Conservation (phyloP, 2,797 vertebrate species). For the Galaxias olidus region DNA sequence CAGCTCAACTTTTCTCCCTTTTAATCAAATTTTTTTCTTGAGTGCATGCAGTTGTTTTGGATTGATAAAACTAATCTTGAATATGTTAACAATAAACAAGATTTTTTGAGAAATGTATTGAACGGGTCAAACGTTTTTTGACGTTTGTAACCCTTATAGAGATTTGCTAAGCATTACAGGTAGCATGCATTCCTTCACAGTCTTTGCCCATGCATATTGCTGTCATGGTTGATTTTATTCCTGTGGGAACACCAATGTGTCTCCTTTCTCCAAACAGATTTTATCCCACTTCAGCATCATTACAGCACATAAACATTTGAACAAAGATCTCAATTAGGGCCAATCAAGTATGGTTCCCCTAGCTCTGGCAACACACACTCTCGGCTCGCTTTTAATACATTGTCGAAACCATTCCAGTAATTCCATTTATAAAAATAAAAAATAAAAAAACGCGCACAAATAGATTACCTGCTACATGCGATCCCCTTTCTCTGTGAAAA, state of each 20-base stretch:
- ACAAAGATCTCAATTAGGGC: conserved; percentile 61
- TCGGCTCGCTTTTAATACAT: conserved; percentile 65
- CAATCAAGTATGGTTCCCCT: conserved; percentile 55
- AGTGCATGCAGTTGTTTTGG: neutral
- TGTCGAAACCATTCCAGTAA: conserved; percentile 69
- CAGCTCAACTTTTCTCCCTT: no score
- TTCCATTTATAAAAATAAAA: conserved; percentile 69
- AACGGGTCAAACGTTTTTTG: no score
- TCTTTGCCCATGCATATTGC: no score
- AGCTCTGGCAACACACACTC: conserved; percentile 34
- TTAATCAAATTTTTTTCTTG: no score
- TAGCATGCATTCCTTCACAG: no score
- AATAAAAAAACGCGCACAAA: conserved; percentile 72
- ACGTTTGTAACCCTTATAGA: no score
- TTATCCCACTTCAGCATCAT: conserved; percentile 41
- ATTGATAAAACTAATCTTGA: neutral
- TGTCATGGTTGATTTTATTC: neutral
- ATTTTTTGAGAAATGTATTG: no score
- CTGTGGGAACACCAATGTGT: conserved; percentile 17
- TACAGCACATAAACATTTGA: conserved; percentile 52
- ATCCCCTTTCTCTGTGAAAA: conserved; percentile 75
- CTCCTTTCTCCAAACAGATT: conserved; percentile 27
- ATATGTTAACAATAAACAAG: no score
- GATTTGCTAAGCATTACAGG: no score
- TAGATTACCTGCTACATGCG: conserved; percentile 80